Evolutionary conservation across 2,888 invertebrate species (phyloP), one percentile per base, ranked within the genome.

Genomic region (Stegana nigrithorax): DNA sequence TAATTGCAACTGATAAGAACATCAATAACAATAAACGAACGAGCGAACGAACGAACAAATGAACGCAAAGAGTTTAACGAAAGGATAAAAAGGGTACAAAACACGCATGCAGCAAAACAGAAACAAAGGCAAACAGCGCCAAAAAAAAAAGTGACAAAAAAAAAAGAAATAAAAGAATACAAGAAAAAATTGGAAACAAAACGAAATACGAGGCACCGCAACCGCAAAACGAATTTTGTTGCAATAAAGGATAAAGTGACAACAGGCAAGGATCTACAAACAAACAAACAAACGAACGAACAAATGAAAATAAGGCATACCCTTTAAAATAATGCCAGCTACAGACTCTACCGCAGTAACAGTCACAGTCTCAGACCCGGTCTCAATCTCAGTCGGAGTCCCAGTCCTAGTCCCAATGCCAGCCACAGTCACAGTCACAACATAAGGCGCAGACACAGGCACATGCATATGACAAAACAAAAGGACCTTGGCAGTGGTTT

Each of bases 1-100:
- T 78, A 78, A 78, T 78, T 78, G 78, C 81, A 67, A 67, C 75
- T 79, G 82, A 80, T 82, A 75, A 75, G 73, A 82, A 74, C 81
- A 77, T 79, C 79, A 78, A 75, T 80, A 81, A 80, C 79, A 78
- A 80, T 82, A 73, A 76, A 71, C 73, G 65, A 50, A 61, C 62
- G 64, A 66, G 58, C 59, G 56, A 67, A n/a, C 51, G 51, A 39
- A 17, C n/a, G 39, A 39, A 5, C 3, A 17, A n/a, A 17, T 2
- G 39, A 39, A 17, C 1, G n/a, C 36, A 36, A 29, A n/a, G 29
- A 29, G 10, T 7, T 7, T 7, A 29, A 29, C 10, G 10, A 51
- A 51, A 51, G 29, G 14, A 51, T 27, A 27, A 51, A 55, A 55
- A 55, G 53, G 36, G 17, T 55, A 19, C 39, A 39, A 55, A 56